Evolutionary conservation across 1,140 invertebrate species (phyloP).

Genomic region (Metaphire vulgaris): DNA sequence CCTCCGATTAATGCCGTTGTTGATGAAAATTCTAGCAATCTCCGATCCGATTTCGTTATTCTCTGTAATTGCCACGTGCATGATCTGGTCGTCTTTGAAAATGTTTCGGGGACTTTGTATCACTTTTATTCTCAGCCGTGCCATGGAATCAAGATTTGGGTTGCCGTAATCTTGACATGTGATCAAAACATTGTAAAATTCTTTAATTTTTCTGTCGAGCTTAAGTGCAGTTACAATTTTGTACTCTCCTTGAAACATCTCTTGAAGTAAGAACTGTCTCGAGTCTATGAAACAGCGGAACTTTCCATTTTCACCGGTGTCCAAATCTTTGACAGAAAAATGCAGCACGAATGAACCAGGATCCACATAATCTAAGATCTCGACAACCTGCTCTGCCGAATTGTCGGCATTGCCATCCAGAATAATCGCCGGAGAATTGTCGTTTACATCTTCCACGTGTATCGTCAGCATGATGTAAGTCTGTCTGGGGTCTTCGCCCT

Average conservation of each 20-base stretch:
- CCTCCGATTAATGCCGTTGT: not conserved
- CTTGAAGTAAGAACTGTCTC: not conserved
- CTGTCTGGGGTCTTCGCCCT: slow-evolving; percentile 75
- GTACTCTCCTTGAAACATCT: slow-evolving; percentile 16
- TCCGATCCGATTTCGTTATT: not conserved
- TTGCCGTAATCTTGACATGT: slow-evolving; percentile 6
- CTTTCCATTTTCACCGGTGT: slow-evolving; percentile 7
- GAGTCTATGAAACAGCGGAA: slow-evolving; percentile 7
- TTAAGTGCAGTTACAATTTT: slow-evolving; percentile 3
- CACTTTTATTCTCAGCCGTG: not conserved
- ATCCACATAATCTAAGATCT: slow-evolving; percentile 2
- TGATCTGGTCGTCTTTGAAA: not conserved
- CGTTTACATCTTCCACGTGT: slow-evolving; percentile 73
- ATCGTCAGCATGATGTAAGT: slow-evolving; percentile 77
- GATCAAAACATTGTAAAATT: not conserved
- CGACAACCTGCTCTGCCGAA: not conserved
- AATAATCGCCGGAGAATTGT: slow-evolving; percentile 5
- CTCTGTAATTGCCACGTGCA: not conserved
- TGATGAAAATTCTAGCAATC: not conserved
- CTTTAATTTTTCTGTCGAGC: slow-evolving; percentile 12
- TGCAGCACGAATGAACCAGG: slow-evolving; percentile 11
- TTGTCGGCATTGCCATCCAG: not conserved
- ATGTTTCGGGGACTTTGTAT: not conserved
- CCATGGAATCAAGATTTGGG: not conserved
- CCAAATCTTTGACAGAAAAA: slow-evolving; percentile 16